A percentile compares a stretch with the other conserved stretches of the same genome.
These are phyloP conservation scores for Hedya salicella DNA, from an alignment of 2,888 invertebrate genomes.

Conservation along the genomic window DNA sequence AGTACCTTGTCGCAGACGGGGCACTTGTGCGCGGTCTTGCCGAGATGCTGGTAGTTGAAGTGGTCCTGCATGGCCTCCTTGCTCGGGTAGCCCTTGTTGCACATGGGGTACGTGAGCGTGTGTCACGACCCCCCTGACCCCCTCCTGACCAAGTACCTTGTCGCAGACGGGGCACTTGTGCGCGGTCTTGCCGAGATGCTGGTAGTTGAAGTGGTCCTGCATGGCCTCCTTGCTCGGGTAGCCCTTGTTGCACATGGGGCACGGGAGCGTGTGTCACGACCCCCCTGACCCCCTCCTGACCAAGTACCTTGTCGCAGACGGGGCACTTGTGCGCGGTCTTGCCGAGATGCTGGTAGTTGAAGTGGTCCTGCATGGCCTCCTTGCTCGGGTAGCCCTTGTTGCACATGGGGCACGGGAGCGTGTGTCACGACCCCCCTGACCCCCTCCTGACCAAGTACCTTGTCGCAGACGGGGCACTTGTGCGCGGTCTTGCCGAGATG, in stretches of 20 bases:
- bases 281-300: no score
- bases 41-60: slow-evolving; percentile 79
- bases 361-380: slow-evolving; percentile 79
- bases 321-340: slow-evolving; percentile 77
- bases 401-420: no score
- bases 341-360: slow-evolving; percentile 78
- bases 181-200: slow-evolving; percentile 74
- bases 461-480: slow-evolving; percentile 70
- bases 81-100: slow-evolving; percentile 77
- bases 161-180: slow-evolving; percentile 78
- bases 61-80: slow-evolving; percentile 80
- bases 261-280: no score
- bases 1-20: slow-evolving; percentile 57
- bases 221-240: slow-evolving; percentile 77
- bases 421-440: no score
- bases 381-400: slow-evolving; percentile 78
- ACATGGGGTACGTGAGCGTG: no score
- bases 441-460: no score
- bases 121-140: no score
- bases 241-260: slow-evolving; percentile 80
- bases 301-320: slow-evolving; percentile 55
- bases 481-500: slow-evolving; percentile 76
- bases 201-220: slow-evolving; percentile 81
- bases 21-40: slow-evolving; percentile 76
- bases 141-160: slow-evolving; percentile 6